These are phyloP conservation scores for Nephrocerus scutellatus DNA, from an alignment of 2,888 invertebrate genomes.

Conservation along the genomic window DNA sequence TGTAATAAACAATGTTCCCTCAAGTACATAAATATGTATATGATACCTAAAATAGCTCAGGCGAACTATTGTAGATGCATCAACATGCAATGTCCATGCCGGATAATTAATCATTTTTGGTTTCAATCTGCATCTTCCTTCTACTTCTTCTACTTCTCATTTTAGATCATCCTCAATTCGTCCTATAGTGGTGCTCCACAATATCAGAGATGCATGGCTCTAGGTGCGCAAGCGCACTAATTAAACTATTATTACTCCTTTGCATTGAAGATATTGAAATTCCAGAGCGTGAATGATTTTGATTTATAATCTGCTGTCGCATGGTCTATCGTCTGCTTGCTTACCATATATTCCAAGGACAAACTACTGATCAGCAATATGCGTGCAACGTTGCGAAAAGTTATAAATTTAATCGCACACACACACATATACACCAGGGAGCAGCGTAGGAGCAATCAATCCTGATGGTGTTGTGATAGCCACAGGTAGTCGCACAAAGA, in stretches of 20 bases:
- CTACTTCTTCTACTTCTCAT: no score
- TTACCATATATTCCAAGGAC: conserved; percentile 4
- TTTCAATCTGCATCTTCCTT: no score
- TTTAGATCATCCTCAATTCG: no score
- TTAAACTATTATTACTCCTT: neutral
- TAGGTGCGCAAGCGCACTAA: neutral
- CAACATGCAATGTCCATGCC: no score
- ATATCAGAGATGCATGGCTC: neutral
- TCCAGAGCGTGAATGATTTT: conserved; percentile 42
- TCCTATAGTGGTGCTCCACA: no score
- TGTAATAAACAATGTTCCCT: no score
- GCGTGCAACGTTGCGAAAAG: conserved; percentile 27
- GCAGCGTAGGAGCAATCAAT: conserved; percentile 38
- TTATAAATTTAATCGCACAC: neutral
- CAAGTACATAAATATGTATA: no score
- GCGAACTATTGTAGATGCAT: no score
- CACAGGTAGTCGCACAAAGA: conserved; percentile 35
- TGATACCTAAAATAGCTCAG: no score
- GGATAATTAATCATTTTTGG: no score
- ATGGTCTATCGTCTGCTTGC: conserved; percentile 29
- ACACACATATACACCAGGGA: conserved; percentile 17
- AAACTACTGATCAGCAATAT: conserved; percentile 20
- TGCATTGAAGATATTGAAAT: conserved; percentile 22
- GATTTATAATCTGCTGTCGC: conserved; percentile 44
- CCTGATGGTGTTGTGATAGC: conserved; percentile 42